Conservation (phyloP, 1,140 invertebrate genomes). For the Sarcophaga bullata region DNA sequence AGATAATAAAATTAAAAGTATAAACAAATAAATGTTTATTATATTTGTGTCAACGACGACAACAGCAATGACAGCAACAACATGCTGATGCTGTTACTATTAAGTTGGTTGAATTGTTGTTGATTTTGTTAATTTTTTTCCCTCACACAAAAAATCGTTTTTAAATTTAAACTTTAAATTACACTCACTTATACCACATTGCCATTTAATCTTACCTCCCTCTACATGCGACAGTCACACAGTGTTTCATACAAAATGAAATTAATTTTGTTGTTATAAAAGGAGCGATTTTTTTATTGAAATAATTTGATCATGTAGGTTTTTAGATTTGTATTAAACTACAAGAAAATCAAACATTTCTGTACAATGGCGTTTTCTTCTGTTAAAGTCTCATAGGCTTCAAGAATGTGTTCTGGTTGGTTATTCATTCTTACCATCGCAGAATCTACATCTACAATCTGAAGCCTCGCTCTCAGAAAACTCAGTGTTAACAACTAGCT, state of each 20-base stretch:
- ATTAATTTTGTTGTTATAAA: too few relatives aligned
- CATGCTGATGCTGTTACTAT: slow-evolving; percentile 5
- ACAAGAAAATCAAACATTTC: too few relatives aligned
- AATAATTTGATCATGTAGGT: too few relatives aligned
- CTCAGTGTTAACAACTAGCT: too few relatives aligned
- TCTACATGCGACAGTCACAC: background rate
- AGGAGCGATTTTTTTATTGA: too few relatives aligned
- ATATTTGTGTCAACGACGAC: slow-evolving; percentile 13
- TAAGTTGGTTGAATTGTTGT: background rate
- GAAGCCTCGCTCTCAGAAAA: too few relatives aligned
- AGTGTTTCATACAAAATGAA: background rate
- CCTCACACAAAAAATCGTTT: background rate
- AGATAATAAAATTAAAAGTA: background rate
- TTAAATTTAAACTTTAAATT: background rate
- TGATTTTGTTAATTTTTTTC: background rate
- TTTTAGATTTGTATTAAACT: too few relatives aligned
- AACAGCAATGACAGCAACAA: background rate
- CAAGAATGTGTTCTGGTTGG: too few relatives aligned
- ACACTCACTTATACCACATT: background rate
- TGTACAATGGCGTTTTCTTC: too few relatives aligned
- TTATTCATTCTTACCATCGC: too few relatives aligned
- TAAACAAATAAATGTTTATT: slow-evolving; percentile 22
- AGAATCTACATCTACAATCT: too few relatives aligned
- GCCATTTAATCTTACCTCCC: background rate
- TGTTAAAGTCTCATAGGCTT: too few relatives aligned